Conservation (phyloP, 2,888 invertebrate genomes). For the Sarcophaga caerulescens region DNA sequence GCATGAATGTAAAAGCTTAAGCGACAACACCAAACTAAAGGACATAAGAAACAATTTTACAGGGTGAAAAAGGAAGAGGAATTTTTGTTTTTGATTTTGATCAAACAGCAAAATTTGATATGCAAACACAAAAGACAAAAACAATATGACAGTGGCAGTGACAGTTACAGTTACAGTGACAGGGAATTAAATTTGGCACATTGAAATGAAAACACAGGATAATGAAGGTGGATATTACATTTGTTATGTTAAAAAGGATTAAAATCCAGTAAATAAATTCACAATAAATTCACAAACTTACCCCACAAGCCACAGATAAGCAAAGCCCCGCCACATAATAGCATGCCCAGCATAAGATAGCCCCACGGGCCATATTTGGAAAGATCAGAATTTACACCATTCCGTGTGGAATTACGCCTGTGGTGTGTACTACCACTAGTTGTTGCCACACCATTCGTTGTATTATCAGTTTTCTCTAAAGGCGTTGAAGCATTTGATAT, state of each 20-base stretch:
- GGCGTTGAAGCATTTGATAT: slow-evolving; percentile 12
- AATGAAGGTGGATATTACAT: neutral
- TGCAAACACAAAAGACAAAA: no score
- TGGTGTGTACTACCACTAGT: slow-evolving; percentile 62
- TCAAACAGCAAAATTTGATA: neutral
- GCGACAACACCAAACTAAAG: slow-evolving; percentile 76
- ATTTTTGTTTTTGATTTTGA: neutral
- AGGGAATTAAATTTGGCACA: neutral
- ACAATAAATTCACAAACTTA: slow-evolving; percentile 71
- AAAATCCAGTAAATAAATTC: neutral
- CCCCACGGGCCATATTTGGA: slow-evolving; percentile 89
- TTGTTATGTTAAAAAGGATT: neutral
- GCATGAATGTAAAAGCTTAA: slow-evolving; percentile 78
- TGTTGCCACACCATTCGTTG: slow-evolving; percentile 45
- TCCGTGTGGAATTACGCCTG: slow-evolving; percentile 77
- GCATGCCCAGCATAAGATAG: slow-evolving; percentile 87
- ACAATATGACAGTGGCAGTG: neutral
- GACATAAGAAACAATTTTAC: slow-evolving; percentile 12
- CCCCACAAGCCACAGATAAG: slow-evolving; percentile 88
- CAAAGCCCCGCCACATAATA: slow-evolving; percentile 86
- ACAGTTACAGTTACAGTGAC: neutral
- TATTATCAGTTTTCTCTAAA: slow-evolving; percentile 45
- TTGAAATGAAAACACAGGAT: neutral
- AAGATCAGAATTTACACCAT: slow-evolving; percentile 83
- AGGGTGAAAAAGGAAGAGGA: slow-evolving; percentile 30